phyloP scores from a whole-genome alignment of 2,888 invertebrate genomes.

The Branchipolynoe longqiensis region DNA sequence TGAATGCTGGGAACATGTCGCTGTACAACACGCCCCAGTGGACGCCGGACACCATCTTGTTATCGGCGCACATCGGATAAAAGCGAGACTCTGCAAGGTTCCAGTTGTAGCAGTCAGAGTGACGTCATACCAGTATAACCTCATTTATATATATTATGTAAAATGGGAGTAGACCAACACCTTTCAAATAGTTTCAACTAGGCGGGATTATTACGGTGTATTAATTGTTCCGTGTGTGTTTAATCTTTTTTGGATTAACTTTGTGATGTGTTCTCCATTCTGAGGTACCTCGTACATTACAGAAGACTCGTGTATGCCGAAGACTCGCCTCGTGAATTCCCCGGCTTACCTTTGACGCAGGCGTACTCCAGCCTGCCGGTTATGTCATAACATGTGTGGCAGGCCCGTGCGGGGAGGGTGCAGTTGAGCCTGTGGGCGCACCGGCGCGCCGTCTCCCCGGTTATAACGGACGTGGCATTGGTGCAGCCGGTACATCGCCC shows the following conservation, averaged over 20 bases:
- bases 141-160: neutral
- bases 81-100: neutral
- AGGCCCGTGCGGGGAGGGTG: neutral
- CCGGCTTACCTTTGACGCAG: neutral
- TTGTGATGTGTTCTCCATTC: neutral
- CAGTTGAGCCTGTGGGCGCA: neutral
- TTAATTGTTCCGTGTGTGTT: too few species aligned
- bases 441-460: neutral
- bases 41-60: neutral
- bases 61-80: neutral
- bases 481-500: neutral
- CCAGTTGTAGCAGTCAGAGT: neutral
- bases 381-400: neutral
- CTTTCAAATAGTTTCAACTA: too few species aligned
- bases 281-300: too few species aligned
- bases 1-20: conserved; percentile 7
- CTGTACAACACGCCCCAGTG: neutral
- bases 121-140: neutral
- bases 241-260: neutral
- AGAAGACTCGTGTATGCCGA: too few species aligned
- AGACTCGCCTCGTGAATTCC: too few species aligned
- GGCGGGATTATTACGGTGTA: too few species aligned
- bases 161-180: too few species aligned
- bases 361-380: neutral
- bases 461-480: neutral